These are phyloP conservation scores for Mormyrus proboscirostris DNA, from an alignment of 2,797 vertebrate species.

Conservation along the genomic window DNA sequence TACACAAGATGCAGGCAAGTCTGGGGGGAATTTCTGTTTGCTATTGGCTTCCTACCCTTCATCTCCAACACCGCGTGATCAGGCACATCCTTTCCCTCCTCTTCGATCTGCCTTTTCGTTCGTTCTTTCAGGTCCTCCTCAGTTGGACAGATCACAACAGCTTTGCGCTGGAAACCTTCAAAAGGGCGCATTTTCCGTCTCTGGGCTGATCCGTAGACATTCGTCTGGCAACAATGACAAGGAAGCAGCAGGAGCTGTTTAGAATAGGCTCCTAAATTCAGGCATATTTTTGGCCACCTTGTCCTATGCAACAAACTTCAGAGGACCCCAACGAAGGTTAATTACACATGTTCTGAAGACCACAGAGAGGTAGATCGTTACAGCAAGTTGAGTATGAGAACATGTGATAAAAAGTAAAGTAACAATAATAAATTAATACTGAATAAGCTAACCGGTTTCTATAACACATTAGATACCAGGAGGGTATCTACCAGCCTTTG, in stretches of 20 bases:
- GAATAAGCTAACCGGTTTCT: neutral
- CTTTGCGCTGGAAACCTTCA: conserved; percentile 94
- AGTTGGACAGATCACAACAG: conserved; percentile 91
- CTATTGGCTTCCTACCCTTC: conserved; percentile 81
- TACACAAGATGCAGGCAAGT: neutral
- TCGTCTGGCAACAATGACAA: conserved; percentile 82
- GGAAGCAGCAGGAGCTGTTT: conserved; percentile 70
- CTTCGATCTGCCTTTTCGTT: conserved; percentile 83
- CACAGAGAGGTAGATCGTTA: neutral
- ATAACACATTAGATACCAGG: neutral
- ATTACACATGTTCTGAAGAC: conserved; percentile 42
- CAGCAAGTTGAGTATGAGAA: neutral
- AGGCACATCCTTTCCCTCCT: conserved; percentile 93
- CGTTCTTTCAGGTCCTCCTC: conserved; percentile 88
- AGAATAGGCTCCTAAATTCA: conserved; percentile 56
- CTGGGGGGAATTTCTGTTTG: conserved; percentile 2
- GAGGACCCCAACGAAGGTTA: conserved; percentile 24
- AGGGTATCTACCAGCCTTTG: neutral
- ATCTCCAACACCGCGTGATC: conserved; percentile 96
- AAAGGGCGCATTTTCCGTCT: conserved; percentile 97
- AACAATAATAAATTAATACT: neutral
- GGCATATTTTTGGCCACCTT: neutral
- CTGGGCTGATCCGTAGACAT: conserved; percentile 93
- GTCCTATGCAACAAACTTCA: neutral
- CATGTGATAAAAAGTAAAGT: neutral